A percentile compares a stretch with the other conserved stretches of the same genome.
Conservation (phyloP, 2,797 vertebrate species). For the Typhlichthys eigenmanni region DNA sequence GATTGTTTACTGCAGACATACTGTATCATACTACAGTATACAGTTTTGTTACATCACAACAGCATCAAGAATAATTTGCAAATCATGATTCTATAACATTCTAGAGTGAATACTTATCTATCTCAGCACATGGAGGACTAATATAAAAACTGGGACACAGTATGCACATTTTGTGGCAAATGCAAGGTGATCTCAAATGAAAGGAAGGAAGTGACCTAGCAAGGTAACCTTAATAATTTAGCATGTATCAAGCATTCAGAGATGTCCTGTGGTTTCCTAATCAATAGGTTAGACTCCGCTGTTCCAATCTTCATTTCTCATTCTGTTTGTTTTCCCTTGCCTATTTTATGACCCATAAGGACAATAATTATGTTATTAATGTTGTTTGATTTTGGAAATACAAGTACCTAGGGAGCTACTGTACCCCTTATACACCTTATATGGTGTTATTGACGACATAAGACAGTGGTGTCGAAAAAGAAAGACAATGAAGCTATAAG, state of each 20-base stretch:
- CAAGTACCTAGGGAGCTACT: too few relatives aligned
- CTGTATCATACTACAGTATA: too few relatives aligned
- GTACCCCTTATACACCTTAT: too few relatives aligned
- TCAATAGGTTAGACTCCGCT: slow-evolving; percentile 47
- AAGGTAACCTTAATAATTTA: slow-evolving; percentile 61
- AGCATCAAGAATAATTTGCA: too few relatives aligned
- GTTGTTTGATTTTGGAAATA: slow-evolving; percentile 11
- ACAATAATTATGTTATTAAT: too few relatives aligned
- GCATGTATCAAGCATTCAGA: slow-evolving; percentile 46
- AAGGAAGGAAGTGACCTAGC: slow-evolving; percentile 25
- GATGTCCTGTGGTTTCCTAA: slow-evolving; percentile 59
- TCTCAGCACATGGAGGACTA: slow-evolving; percentile 19
- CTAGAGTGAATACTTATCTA: slow-evolving; percentile 24
- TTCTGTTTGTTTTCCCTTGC: slow-evolving; percentile 14
- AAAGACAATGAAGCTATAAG: slow-evolving; percentile 19
- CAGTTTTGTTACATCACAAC: too few relatives aligned
- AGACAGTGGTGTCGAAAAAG: slow-evolving; percentile 4
- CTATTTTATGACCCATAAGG: background rate
- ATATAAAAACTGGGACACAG: background rate
- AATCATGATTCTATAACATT: too few relatives aligned
- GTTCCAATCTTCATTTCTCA: slow-evolving; percentile 11
- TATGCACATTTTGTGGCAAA: slow-evolving; percentile 15
- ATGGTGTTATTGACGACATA: background rate
- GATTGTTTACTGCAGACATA: too few relatives aligned
- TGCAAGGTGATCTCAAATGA: slow-evolving; percentile 34